Base-by-base conservation (phyloP, 2,888 invertebrate genomes). In the Ptilodon capucinus region DNA sequence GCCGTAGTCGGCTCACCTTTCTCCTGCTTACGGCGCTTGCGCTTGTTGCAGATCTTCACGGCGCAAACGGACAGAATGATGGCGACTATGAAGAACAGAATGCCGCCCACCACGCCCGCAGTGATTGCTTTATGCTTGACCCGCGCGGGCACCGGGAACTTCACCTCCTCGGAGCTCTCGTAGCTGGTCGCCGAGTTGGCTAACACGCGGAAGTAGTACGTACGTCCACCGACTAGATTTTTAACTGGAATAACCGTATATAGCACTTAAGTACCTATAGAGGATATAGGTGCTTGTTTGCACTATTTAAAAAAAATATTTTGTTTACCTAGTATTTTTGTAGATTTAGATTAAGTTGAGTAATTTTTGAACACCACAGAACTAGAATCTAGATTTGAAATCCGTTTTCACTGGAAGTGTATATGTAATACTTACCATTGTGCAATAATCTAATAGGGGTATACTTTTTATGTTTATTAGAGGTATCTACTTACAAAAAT, bases 41-140 rank as follows among this genome's bases (percentile, higher is more conserved):
- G 93, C 92, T 98, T 97, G 93, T 98, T 98, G 94, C 98, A 98
- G 89, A 98, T 98, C 93, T 98, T 98, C 80, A 98, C 98, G 74
- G 98, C 97, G 92, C 98, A 98, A 80, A 98, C 96, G 74, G 98
- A 98, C 77, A 99, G 94, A 81, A 98, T 97, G 90, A 98, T 97
- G 86, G 98, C 98, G 78, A 98, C 98, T 81, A 98, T 96, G 93
- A 98, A 97, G 94, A 99, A 98, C 81, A 98, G 94, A 77, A 99
- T 95, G 66, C 98, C 98, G 72, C 98, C 98, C 68, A 98, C 97
- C 74, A 98, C 97, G 59, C 98, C 98, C 75, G 98, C 98, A 55
- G 97, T 97, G 85, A 98, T 97, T 66, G 97, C 97, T 94, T 97
- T 97, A 92, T 97, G 97, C 87, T 97, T 97, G 69, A 97, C 97